Percentiles rank a stretch among this genome's conserved stretches.
These are phyloP conservation scores for Xyliphius kryptos DNA, from an alignment of 2,113 vertebrate genomes.

Conservation along the genomic window DNA sequence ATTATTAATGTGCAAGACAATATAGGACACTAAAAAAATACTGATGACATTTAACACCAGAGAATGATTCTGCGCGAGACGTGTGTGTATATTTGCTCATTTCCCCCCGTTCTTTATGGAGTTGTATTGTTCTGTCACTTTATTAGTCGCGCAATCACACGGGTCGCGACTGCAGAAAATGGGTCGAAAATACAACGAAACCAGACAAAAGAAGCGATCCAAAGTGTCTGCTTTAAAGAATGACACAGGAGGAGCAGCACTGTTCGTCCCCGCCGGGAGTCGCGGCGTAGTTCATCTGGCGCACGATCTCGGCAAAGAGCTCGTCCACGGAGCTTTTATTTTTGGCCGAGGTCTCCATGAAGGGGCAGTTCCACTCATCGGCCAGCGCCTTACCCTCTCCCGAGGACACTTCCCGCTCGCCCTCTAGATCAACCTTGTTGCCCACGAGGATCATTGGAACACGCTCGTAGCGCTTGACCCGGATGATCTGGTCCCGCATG, in stretches of 20 bases:
- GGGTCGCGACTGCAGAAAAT: background rate
- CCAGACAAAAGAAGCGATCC: too few species aligned
- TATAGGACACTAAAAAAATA: slow-evolving; percentile 39
- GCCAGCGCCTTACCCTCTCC: slow-evolving; percentile 94
- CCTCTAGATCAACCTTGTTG: too few species aligned
- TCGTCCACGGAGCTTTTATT: slow-evolving; percentile 97
- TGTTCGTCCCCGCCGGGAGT: slow-evolving; percentile 87
- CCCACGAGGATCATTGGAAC: slow-evolving; percentile 97
- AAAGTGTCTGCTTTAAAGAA: slow-evolving; percentile 86
- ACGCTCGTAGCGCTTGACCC: slow-evolving; percentile 92
- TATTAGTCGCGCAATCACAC: too few species aligned
- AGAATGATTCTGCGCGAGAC: slow-evolving; percentile 17
- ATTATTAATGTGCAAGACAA: slow-evolving; percentile 41
- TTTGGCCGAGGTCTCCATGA: slow-evolving; percentile 98
- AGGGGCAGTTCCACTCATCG: slow-evolving; percentile 97
- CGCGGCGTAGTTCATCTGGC: slow-evolving; percentile 97
- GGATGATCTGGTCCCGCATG: slow-evolving; percentile 98
- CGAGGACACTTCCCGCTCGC: slow-evolving; percentile 87
- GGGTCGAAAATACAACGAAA: too few species aligned
- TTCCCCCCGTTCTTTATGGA: too few species aligned
- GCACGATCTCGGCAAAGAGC: slow-evolving; percentile 94
- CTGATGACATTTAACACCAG: slow-evolving; percentile 43
- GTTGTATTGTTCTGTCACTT: too few species aligned
- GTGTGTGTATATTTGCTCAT: slow-evolving; percentile 6
- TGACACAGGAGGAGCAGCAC: slow-evolving; percentile 91